phyloP scores from a whole-genome alignment of 2,888 invertebrate genomes.

The Leptodirus hochenwartii region DNA sequence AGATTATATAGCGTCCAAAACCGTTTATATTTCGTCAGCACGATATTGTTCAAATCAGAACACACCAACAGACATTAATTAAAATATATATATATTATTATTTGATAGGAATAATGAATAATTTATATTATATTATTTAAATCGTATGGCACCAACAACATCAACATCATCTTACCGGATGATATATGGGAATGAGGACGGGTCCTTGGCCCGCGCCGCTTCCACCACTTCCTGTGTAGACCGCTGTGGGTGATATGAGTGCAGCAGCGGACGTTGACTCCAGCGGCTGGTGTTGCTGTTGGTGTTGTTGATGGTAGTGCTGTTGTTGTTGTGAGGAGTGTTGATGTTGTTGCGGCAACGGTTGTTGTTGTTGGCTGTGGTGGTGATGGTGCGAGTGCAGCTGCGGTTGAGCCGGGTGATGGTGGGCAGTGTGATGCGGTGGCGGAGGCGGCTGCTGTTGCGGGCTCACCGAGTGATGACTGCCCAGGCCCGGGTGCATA shows the following conservation, averaged over 20 bases:
- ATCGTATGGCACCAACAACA: too few relatives aligned
- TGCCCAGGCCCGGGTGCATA: too few relatives aligned
- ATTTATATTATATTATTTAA: too few relatives aligned
- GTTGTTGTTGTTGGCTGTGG: slow-evolving; percentile 9
- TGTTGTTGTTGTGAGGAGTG: slow-evolving; percentile 12
- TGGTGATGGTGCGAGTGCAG: slow-evolving; percentile 15
- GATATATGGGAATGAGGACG: too few relatives aligned
- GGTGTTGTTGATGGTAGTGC: slow-evolving; percentile 21
- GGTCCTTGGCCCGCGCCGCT: too few relatives aligned
- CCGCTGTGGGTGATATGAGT: slow-evolving; percentile 10
- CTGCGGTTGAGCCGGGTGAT: slow-evolving; percentile 9
- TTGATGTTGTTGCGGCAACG: slow-evolving; percentile 14
- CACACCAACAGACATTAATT: too few relatives aligned
- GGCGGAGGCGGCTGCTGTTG: neutral
- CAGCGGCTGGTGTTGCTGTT: slow-evolving; percentile 20
- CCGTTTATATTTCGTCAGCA: too few relatives aligned
- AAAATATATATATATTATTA: too few relatives aligned
- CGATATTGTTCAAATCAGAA: too few relatives aligned
- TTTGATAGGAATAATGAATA: too few relatives aligned
- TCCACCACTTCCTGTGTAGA: slow-evolving; percentile 10
- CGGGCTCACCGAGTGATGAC: neutral
- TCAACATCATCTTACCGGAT: too few relatives aligned
- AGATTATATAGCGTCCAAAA: too few relatives aligned
- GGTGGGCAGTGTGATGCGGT: slow-evolving; percentile 3
- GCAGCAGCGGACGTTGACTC: slow-evolving; percentile 12